phyloP scores from a whole-genome alignment of 2,113 vertebrate genomes.

The Pseudopipra pipra region DNA sequence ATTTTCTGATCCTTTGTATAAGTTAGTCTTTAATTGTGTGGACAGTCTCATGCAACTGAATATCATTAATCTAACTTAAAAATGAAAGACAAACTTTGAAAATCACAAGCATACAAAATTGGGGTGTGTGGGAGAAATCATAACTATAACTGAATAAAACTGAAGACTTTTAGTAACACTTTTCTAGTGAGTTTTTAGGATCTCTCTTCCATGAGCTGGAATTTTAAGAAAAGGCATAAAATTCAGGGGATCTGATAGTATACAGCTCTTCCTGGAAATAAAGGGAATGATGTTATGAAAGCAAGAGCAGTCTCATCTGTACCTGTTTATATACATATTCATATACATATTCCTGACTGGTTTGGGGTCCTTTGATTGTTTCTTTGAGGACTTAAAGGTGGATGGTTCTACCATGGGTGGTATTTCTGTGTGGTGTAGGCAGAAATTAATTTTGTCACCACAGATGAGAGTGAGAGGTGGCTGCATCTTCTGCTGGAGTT shows the following conservation, averaged over 20 bases:
- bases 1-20: not conserved
- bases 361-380: not conserved
- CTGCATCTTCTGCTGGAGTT: not conserved
- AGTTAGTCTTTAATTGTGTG: not conserved
- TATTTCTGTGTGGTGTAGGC: not conserved
- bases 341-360: not conserved
- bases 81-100: not conserved
- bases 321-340: not conserved
- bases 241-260: fast-evolving
- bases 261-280: not conserved
- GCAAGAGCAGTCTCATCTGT: not conserved
- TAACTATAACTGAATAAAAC: not conserved
- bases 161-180: not conserved
- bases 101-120: not conserved
- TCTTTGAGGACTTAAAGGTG: not conserved
- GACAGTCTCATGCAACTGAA: not conserved
- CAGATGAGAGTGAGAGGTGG: not conserved
- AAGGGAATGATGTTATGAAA: not conserved
- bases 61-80: not conserved
- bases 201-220: not conserved
- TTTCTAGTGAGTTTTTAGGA: not conserved
- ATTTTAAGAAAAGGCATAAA: not conserved
- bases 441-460: not conserved
- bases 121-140: fast-evolving
- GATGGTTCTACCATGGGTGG: fast-evolving